These are phyloP conservation scores for Microplitis demolitor DNA, from an alignment of 1,140 invertebrate species.

Conservation along the genomic window DNA sequence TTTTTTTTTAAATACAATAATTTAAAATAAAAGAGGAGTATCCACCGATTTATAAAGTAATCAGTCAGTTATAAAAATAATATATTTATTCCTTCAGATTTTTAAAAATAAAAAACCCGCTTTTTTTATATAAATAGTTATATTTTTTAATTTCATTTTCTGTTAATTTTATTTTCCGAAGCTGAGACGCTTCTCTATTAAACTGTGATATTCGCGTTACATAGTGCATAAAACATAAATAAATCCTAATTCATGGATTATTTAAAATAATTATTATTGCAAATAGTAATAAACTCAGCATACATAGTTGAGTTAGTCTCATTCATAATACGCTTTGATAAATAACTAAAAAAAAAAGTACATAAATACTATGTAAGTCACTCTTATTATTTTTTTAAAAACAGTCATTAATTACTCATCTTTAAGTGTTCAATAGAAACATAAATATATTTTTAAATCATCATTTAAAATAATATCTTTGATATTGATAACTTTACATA, in stretches of 20 bases:
- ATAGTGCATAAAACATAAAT: slow-evolving; percentile 15
- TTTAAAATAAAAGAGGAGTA: neutral
- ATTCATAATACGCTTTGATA: slow-evolving; percentile 19
- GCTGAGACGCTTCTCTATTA: slow-evolving; percentile 36
- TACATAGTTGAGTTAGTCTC: slow-evolving; percentile 8
- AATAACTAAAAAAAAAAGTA: slow-evolving; percentile 1
- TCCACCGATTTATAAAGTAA: neutral
- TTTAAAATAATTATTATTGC: slow-evolving; percentile 6
- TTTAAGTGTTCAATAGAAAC: neutral
- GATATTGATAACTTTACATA: too few relatives aligned
- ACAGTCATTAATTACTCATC: neutral
- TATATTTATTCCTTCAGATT: neutral
- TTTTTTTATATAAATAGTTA: neutral
- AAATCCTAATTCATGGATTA: neutral
- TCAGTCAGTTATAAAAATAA: too few relatives aligned
- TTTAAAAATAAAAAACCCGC: neutral
- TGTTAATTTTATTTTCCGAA: slow-evolving; percentile 17
- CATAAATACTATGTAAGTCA: neutral
- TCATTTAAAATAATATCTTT: neutral
- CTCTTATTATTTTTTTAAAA: neutral
- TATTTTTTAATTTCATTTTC: neutral
- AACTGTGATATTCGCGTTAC: slow-evolving; percentile 50
- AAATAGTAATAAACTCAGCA: neutral
- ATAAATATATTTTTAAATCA: neutral
- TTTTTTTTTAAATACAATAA: slow-evolving; percentile 4